phyloP scores from a whole-genome alignment of 1,140 invertebrate genomes.

The Pachyrhynchus sulphureomaculatus region DNA sequence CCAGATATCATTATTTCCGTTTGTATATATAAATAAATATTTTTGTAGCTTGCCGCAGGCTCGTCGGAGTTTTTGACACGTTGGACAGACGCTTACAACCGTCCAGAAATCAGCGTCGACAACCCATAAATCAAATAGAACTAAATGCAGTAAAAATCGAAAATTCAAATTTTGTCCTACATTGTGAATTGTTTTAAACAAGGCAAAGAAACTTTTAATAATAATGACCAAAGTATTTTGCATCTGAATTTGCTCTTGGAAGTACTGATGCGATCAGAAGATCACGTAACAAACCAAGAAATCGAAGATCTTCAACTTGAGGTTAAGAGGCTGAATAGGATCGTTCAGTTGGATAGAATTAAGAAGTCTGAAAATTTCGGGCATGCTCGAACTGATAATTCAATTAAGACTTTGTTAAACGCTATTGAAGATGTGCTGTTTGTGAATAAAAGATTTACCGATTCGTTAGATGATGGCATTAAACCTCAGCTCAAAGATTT shows the following conservation, averaged over 20 bases:
- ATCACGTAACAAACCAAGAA: conserved; percentile 53
- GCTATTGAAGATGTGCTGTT: conserved; percentile 9
- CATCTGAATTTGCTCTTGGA: conserved; percentile 25
- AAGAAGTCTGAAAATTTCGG: background rate
- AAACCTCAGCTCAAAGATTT: conserved; percentile 31
- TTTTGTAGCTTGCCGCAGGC: background rate
- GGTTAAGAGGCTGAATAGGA: conserved; percentile 35
- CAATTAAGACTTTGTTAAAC: background rate
- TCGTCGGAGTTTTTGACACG: background rate
- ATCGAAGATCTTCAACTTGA: conserved; percentile 41
- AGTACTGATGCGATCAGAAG: conserved; percentile 44
- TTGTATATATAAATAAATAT: too few relatives aligned
- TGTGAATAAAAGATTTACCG: conserved; percentile 8
- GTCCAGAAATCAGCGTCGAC: conserved; percentile 16
- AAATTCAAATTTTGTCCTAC: conserved; percentile 31
- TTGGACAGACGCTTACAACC: conserved; percentile 11
- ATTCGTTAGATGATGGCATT: conserved; percentile 21
- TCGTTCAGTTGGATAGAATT: conserved; percentile 33
- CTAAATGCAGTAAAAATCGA: conserved; percentile 31
- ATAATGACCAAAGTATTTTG: background rate
- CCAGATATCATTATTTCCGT: too few relatives aligned
- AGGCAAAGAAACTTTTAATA: background rate
- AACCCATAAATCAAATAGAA: conserved; percentile 33
- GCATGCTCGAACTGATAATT: background rate
- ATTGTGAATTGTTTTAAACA: conserved; percentile 2